Evolutionary conservation across 1,140 invertebrate species (phyloP).

Genomic region (Drosophila biarmipes): DNA sequence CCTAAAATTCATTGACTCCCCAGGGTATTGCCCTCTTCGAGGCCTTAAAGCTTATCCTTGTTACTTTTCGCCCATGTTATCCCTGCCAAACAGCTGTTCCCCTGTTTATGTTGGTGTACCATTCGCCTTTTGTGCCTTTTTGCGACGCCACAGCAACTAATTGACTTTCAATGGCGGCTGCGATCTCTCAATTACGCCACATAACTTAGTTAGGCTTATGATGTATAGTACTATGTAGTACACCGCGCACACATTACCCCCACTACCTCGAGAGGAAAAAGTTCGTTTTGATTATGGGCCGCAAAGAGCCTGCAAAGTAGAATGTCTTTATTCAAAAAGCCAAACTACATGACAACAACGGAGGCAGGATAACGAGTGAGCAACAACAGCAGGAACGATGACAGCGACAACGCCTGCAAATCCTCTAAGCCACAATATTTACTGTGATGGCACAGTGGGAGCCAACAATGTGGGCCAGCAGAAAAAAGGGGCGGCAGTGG

Average conservation of each 20-base stretch:
- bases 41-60: neutral
- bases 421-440: conserved; percentile 69
- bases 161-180: conserved; percentile 55
- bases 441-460: conserved; percentile 40
- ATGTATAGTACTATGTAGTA: conserved; percentile 15
- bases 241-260: conserved; percentile 9
- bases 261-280: neutral
- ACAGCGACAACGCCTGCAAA: conserved; percentile 48
- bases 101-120: neutral
- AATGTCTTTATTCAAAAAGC: conserved; percentile 44
- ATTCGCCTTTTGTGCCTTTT: conserved; percentile 5
- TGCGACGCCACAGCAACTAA: conserved; percentile 43
- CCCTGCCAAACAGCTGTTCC: neutral
- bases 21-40: neutral
- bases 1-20: neutral
- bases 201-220: conserved; percentile 44
- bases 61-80: neutral
- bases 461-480: conserved; percentile 9
- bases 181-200: conserved; percentile 30
- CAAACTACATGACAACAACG: conserved; percentile 40
- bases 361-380: conserved; percentile 9
- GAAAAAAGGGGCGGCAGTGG: conserved; percentile 4
- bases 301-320: conserved; percentile 37
- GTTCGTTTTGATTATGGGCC: conserved; percentile 25
- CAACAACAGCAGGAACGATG: conserved; percentile 15